These are phyloP conservation scores for Acrocephalus scirpaceus DNA, from an alignment of 2,797 vertebrate species.

Conservation along the genomic window DNA sequence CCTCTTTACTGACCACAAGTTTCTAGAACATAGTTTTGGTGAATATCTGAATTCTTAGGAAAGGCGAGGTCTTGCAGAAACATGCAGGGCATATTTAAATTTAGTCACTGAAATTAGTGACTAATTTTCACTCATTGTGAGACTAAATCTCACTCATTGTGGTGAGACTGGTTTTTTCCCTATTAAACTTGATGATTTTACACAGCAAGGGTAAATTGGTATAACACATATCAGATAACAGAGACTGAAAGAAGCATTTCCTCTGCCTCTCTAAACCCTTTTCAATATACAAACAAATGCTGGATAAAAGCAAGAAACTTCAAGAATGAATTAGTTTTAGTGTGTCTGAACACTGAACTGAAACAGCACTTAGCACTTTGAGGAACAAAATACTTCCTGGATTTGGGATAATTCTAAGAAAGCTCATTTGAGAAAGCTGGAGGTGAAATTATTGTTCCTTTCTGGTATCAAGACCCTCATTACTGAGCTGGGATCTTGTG, in stretches of 20 bases:
- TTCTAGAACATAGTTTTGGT: background rate
- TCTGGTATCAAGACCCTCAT: background rate
- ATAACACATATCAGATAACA: background rate
- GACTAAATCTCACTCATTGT: background rate
- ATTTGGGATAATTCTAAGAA: background rate
- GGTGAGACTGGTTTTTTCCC: background rate
- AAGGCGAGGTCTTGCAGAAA: background rate
- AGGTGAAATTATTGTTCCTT: background rate
- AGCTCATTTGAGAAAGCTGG: background rate
- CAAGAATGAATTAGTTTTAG: background rate
- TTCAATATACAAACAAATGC: background rate
- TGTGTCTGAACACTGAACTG: background rate
- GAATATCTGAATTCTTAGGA: background rate
- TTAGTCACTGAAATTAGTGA: background rate
- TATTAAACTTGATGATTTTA: background rate
- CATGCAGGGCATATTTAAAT: background rate
- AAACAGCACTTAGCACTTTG: background rate
- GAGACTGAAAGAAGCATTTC: background rate
- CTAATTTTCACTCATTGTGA: background rate
- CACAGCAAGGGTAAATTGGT: background rate
- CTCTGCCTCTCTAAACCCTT: background rate
- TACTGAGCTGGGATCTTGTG: background rate
- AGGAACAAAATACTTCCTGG: background rate
- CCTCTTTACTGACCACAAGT: fast-evolving
- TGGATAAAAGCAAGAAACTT: background rate